phyloP scores from a whole-genome alignment of 2,113 vertebrate genomes.

The Baryphthengus martii region DNA sequence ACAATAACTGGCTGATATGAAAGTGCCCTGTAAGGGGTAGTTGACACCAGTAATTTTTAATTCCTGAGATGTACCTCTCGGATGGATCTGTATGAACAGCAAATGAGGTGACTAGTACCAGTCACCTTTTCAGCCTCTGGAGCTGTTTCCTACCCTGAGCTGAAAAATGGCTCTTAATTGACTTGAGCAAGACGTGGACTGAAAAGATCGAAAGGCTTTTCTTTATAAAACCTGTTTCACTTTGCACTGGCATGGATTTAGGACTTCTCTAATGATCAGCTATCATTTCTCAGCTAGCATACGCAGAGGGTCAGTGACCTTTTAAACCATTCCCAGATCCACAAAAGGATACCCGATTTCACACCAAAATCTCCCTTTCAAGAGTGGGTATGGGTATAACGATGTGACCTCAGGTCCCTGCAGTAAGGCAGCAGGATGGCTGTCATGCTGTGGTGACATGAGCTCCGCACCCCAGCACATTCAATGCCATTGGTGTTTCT shows the following conservation, averaged over 20 bases:
- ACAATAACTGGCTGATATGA: not conserved
- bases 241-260: not conserved
- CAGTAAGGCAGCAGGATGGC: not conserved
- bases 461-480: not conserved
- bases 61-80: not conserved
- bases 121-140: not conserved
- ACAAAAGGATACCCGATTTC: not conserved
- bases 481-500: not conserved
- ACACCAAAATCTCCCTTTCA: not conserved
- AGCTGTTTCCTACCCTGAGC: not conserved
- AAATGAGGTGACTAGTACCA: not conserved
- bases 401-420: not conserved
- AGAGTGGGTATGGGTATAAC: not conserved
- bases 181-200: not conserved
- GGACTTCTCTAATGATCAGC: not conserved
- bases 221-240: not conserved
- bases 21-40: not conserved
- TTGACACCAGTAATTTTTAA: not conserved
- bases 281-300: not conserved
- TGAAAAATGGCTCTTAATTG: conserved; percentile 27
- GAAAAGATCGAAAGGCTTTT: not conserved
- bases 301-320: not conserved
- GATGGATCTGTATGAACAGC: not conserved
- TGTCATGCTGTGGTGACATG: not conserved
- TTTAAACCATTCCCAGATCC: not conserved